phyloP scores from a whole-genome alignment of 2,113 vertebrate species.

The Cavia porcellus region DNA sequence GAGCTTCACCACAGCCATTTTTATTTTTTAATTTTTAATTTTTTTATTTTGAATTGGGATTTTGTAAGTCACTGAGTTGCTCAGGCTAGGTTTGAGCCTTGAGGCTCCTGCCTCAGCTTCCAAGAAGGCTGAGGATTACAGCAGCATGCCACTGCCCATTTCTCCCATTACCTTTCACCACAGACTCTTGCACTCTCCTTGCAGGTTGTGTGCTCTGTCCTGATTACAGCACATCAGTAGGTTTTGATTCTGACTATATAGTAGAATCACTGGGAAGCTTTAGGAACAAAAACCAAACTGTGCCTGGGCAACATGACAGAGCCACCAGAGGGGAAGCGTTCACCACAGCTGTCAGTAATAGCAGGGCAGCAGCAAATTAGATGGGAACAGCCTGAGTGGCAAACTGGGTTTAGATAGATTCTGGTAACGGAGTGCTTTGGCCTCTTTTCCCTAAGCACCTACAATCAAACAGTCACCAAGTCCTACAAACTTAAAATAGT shows the following conservation, averaged over 20 bases:
- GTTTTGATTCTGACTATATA: no score
- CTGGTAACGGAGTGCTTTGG: not conserved
- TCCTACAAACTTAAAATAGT: not conserved
- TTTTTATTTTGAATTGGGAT: not conserved
- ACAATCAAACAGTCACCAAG: not conserved
- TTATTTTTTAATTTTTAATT: not conserved
- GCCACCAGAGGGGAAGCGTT: not conserved
- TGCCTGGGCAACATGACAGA: not conserved
- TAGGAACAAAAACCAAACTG: not conserved
- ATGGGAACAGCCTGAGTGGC: not conserved
- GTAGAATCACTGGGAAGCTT: not conserved
- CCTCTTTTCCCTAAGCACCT: no score
- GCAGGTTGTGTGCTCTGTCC: not conserved
- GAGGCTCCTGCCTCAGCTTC: not conserved
- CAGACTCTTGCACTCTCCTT: no score
- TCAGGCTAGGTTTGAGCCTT: not conserved
- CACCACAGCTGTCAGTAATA: not conserved
- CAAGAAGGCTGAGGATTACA: not conserved
- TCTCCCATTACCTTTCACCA: not conserved
- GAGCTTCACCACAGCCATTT: not conserved
- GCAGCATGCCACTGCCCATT: not conserved
- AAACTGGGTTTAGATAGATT: not conserved
- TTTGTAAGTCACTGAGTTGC: not conserved
- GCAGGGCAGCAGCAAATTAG: not conserved
- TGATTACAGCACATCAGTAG: no score